Base-by-base conservation (phyloP, 2,888 invertebrate genomes). In the Anthophora plumipes region DNA sequence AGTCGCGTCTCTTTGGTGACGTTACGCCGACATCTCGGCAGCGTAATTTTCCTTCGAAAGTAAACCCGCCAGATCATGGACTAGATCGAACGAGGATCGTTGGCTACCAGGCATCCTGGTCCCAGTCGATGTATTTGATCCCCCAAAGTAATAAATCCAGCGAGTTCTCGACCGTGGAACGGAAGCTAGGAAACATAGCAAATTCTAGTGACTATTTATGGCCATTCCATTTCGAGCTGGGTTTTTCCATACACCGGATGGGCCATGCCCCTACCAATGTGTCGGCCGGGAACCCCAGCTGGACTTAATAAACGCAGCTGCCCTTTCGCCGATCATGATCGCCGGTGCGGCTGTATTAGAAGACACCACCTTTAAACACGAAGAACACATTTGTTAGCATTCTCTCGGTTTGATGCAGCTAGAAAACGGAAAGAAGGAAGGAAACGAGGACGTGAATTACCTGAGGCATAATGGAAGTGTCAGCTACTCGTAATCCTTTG, bases 381-480 rank as follows among this genome's bases (percentile, higher is more conserved):
- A 48, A 57, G 31, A 5, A 20, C 31, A 4, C 0, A 31, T 22
- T 54, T 64, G 50, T 46, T 39, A 48, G 43, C 31, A 4, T 17
- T 50, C 25, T 31, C 7, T 25, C n/a, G n/a, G n/a, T n/a, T n/a
- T n/a, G n/a, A 17, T n/a, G 2, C 5, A 4, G 9, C 9, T 25
- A 17, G 11, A 43, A 54, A 11, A 11, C 39, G 17, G 0, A 11
- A 37, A 17, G 11, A 6, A 39, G 17, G 22, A 7, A 14, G 12
- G 1, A 8, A 17, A 37, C 5, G 9, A 50, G 20, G 7, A 7
- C 6, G 4, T 31, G 39, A 17, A n/a, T 59, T 4, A 95, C 93
- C 52, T 93, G 94, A 0, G 95, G 95, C 94, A 95, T 95, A 39
- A 96, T 94, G 3, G 96, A 95, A 0, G 95, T 94, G 85, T 96